These are phyloP conservation scores for Mya arenaria DNA, from an alignment of 1,140 invertebrate species.

Conservation along the genomic window DNA sequence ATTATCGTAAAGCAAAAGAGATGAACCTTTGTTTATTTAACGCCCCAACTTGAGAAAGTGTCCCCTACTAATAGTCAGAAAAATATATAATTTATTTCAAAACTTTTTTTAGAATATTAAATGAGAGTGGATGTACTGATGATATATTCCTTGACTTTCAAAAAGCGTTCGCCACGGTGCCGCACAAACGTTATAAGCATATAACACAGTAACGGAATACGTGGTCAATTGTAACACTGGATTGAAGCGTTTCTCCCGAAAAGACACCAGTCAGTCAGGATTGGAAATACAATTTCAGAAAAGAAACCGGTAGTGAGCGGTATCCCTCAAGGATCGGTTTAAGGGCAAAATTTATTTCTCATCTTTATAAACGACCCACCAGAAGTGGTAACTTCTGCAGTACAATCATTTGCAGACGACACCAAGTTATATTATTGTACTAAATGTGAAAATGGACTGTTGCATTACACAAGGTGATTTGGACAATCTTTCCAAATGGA, in stretches of 20 bases:
- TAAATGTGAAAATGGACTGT: not conserved
- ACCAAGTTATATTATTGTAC: slow-evolving; percentile 44
- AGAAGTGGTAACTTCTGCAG: not conserved
- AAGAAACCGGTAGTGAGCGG: slow-evolving; percentile 53
- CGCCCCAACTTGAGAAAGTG: too few relatives aligned
- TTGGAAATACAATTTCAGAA: slow-evolving; percentile 35
- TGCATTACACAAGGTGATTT: slow-evolving; percentile 27
- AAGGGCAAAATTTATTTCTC: slow-evolving; percentile 62
- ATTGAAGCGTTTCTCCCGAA: slow-evolving; percentile 51
- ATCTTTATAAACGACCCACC: slow-evolving; percentile 66
- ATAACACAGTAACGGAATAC: slow-evolving; percentile 8
- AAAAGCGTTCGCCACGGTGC: slow-evolving; percentile 43
- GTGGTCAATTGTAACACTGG: slow-evolving; percentile 37
- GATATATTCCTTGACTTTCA: too few relatives aligned
- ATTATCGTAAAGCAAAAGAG: too few relatives aligned
- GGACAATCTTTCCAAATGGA: slow-evolving; percentile 39
- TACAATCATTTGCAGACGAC: slow-evolving; percentile 58
- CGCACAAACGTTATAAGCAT: slow-evolving; percentile 26
- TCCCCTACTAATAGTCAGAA: too few relatives aligned
- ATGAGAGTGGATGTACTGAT: not conserved
- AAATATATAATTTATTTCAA: too few relatives aligned
- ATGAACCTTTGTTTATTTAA: too few relatives aligned
- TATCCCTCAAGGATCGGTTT: slow-evolving; percentile 61
- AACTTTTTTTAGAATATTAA: too few relatives aligned
- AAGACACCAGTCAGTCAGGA: slow-evolving; percentile 50